Base-by-base conservation (phyloP, 2,797 vertebrate genomes). In the Botia kubotai region DNA sequence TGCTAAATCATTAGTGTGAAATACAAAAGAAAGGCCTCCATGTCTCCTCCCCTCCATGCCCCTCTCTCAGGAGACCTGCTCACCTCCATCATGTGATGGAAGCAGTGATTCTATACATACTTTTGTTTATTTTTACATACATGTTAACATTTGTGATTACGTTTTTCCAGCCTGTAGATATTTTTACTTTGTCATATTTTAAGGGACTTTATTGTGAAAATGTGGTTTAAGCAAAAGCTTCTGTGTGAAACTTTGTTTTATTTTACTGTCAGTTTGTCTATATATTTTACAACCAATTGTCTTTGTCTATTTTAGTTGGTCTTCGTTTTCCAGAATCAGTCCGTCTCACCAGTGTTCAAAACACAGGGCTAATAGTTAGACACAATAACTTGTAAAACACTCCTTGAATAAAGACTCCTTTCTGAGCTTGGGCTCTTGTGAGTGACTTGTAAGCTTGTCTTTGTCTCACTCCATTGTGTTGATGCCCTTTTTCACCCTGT, bases 1-100 rank as follows among this genome's bases (percentile, higher is more conserved):
- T 83, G 84, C 77, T 82, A 86, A 86, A 86, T 72, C 66, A 81
- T 77, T 60, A 58, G 79, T 66, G 57, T 81, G 73, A 79, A 39
- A 83, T 72, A 79, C 85, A 84, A 83, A 58, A 85, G 83, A 85
- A 83, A 33, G 39, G 36, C 26, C 70, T 72, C 68, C 55, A 43
- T 26, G 68, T 58, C 66, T 53, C 52, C 66, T 68, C 53, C n/a
- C 36, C 48, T 71, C 52, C 81, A 19, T 14, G n/a, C 53, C 29
- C 52, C 77, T 33, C 65, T 67, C 77, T 73, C 69, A 11, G 48
- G 76, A 77, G 80, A 82, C 23, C 33, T 17, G 58, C 78, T 84
- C 80, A 84, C 77, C 83, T 80, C 70, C 68, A 68, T 82, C 78
- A 76, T 74, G 60, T 85, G 77, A 83, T 85, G 50, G 10, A 2